These are phyloP conservation scores for Leptodactylus fallax DNA, from an alignment of 2,797 vertebrate genomes.

Conservation along the genomic window DNA sequence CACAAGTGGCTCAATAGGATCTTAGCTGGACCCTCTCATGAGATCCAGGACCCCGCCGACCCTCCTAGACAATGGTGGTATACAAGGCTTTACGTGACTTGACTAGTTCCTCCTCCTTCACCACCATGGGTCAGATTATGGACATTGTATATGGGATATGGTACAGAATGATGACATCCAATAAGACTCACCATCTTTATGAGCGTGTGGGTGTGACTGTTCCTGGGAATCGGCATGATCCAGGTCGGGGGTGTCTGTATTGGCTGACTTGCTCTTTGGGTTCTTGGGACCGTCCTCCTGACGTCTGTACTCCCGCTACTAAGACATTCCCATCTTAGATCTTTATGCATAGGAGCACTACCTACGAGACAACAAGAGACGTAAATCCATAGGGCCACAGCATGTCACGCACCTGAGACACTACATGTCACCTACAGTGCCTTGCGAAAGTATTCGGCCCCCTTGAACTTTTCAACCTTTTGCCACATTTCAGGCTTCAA, in stretches of 20 bases:
- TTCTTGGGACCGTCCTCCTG: background rate
- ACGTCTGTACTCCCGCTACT: too few relatives aligned
- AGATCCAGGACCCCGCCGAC: background rate
- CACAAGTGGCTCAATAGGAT: background rate
- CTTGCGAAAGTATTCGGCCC: too few relatives aligned
- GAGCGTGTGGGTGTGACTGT: background rate
- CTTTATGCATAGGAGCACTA: background rate
- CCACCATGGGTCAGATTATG: too few relatives aligned
- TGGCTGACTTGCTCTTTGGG: background rate
- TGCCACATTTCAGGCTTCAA: too few relatives aligned
- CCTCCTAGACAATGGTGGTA: background rate
- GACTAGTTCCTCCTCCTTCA: too few relatives aligned
- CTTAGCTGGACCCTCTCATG: background rate
- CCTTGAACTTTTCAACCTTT: too few relatives aligned
- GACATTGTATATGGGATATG: too few relatives aligned
- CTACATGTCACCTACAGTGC: too few relatives aligned
- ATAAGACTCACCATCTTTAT: conserved; percentile 48
- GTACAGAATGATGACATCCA: too few relatives aligned
- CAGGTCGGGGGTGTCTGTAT: background rate
- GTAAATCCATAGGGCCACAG: background rate
- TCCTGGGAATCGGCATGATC: background rate
- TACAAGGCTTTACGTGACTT: background rate
- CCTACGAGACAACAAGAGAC: background rate
- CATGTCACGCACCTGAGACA: too few relatives aligned
- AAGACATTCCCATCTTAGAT: background rate